phyloP scores from a whole-genome alignment of 2,888 invertebrate genomes.

The Stenodera caucasica region DNA sequence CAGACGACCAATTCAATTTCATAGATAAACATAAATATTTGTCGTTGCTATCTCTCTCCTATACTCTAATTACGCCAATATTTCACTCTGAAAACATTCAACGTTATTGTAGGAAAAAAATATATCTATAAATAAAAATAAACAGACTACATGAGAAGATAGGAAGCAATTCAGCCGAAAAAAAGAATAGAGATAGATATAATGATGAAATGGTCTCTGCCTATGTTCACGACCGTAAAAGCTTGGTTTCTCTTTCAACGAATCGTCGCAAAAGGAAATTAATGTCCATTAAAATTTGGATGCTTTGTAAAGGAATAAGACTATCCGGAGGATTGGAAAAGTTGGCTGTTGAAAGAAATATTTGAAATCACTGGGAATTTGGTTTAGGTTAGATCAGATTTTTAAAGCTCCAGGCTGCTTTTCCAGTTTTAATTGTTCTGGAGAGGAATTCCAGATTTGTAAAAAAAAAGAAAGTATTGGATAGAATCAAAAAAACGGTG shows the following conservation, averaged over 20 bases:
- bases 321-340: not conserved
- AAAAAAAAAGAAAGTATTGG: no score
- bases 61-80: not conserved
- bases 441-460: not conserved
- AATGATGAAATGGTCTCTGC: not conserved
- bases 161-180: not conserved
- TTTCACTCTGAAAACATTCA: not conserved
- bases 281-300: constrained; percentile 23
- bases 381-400: not conserved
- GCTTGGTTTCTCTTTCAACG: not conserved
- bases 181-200: not conserved
- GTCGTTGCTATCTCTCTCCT: not conserved
- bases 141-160: not conserved
- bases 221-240: not conserved
- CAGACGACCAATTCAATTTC: constrained; percentile 2
- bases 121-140: not conserved
- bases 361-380: not conserved
- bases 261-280: constrained; percentile 14
- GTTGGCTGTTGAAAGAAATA: not conserved
- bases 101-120: not conserved
- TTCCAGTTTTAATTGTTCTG: not conserved
- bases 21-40: constrained; percentile 10
- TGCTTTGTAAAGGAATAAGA: constrained; percentile 12
- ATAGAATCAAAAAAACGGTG: no score
- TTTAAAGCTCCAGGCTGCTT: not conserved